Evolutionary conservation across 2,888 invertebrate genomes (phyloP), one percentile per base, ranked within the genome.

Genomic region (Marronus borbonicus): DNA sequence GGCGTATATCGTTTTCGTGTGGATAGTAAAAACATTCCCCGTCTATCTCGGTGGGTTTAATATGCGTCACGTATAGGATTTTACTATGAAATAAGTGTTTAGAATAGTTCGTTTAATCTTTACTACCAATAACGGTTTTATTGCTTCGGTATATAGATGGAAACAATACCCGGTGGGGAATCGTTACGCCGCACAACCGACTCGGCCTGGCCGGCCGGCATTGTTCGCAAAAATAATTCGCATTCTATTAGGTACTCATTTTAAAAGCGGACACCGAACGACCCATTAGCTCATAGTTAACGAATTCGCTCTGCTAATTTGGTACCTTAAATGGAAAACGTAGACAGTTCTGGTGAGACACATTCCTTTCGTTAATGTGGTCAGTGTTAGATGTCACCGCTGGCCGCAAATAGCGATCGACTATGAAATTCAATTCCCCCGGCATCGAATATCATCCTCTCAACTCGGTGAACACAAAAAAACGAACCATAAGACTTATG

Each of bases 321-420:
- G 70, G 76, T 68, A 65, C 78, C 76, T 76, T 78, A 76, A 78
- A 78, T 76, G 78, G 78, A 70, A 78, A 76, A 70, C 65, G 72
- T 64, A 78, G 78, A 76, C 76, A 76, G 79, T 78, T 80, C 75
- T 82, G 82, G 83, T 84, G 83, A 83, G 84, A 84, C 84, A 84
- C 84, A 84, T 85, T 85, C 85, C 84, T 82, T 82, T 82, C 83
- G 82, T 84, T 84, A 83, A 83, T 84, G 84, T 83, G 85, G 85
- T 84, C 83, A 84, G 84, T 84, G 83, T 84, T 85, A 85, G 84
- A 84, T 84, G 85, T 85, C 84, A 84, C 84, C 84, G 83, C 82
- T 82, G 81, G 72, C 83, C 83, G 81, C 83, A 83, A 83, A 82
- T 81, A 81, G 80, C 82, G 81, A 83, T 82, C 83, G 81, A 80